These are phyloP conservation scores for Theretra japonica DNA, from an alignment of 2,888 invertebrate species.

Conservation along the genomic window DNA sequence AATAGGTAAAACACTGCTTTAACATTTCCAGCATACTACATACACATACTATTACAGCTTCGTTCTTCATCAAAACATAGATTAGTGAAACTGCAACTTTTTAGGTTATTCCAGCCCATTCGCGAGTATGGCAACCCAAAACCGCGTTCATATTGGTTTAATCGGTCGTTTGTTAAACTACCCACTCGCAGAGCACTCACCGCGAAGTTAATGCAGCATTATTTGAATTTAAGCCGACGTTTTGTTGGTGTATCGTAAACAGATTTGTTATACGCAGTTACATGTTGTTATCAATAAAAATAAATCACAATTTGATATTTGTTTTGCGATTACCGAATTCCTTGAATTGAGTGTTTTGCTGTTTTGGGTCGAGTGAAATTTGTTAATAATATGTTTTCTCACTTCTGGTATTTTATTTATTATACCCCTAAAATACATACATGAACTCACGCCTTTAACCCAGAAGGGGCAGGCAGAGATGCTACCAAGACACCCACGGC, in stretches of 20 bases:
- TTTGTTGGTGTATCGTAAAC: slow-evolving; percentile 9
- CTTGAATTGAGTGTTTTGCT: background rate
- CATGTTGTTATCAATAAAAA: slow-evolving; percentile 11
- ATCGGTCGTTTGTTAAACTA: slow-evolving; percentile 22
- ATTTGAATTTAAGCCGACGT: slow-evolving; percentile 24
- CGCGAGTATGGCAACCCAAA: background rate
- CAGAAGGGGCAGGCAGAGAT: too few relatives aligned
- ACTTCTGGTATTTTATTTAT: too few relatives aligned
- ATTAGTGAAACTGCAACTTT: too few relatives aligned
- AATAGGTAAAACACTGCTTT: too few relatives aligned
- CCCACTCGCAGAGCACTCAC: slow-evolving; percentile 18
- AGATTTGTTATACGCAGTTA: slow-evolving; percentile 6
- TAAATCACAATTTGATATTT: slow-evolving; percentile 10
- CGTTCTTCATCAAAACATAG: too few relatives aligned
- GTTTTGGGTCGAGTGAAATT: background rate
- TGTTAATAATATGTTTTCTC: background rate
- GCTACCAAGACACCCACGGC: too few relatives aligned
- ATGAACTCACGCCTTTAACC: too few relatives aligned
- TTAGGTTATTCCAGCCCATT: background rate
- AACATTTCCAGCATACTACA: too few relatives aligned
- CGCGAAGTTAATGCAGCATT: slow-evolving; percentile 19
- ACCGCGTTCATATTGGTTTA: background rate
- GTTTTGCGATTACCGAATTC: background rate
- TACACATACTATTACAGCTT: too few relatives aligned
- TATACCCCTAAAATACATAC: too few relatives aligned